These are phyloP conservation scores for Camponotus vicinus DNA, from an alignment of 1,140 invertebrate genomes.

Conservation along the genomic window DNA sequence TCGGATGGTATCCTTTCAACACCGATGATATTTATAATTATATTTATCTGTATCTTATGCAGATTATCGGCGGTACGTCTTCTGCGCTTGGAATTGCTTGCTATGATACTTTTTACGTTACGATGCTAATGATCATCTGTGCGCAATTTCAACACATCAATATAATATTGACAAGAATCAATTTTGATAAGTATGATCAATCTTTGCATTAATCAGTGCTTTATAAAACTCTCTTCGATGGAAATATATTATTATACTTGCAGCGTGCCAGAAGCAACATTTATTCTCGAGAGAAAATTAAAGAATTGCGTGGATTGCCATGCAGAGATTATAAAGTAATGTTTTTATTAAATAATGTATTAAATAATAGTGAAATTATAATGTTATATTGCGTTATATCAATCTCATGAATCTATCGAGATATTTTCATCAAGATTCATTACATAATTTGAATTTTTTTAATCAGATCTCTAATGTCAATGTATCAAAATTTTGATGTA, in stretches of 20 bases:
- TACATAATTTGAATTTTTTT: neutral
- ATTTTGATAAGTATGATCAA: constrained; percentile 13
- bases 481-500: neutral
- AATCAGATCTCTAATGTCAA: neutral
- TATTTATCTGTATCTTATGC: constrained; percentile 57
- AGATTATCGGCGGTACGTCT: constrained; percentile 65
- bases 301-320: constrained; percentile 45
- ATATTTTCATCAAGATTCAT: neutral
- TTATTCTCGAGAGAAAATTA: constrained; percentile 23
- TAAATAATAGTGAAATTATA: neutral
- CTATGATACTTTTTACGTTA: constrained; percentile 70
- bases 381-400: neutral
- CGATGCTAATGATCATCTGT: constrained; percentile 66
- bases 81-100: constrained; percentile 62
- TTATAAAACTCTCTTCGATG: neutral
- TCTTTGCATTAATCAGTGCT: neutral
- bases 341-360: neutral
- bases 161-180: constrained; percentile 32
- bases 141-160: constrained; percentile 70
- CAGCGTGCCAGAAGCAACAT: neutral
- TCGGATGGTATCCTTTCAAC: constrained; percentile 68
- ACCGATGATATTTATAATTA: constrained; percentile 58
- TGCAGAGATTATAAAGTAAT: constrained; percentile 40
- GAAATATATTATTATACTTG: constrained; percentile 17
- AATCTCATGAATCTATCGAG: neutral